Percentiles rank a stretch among this genome's conserved stretches.
These are phyloP conservation scores for Pelobates cultripes DNA, from an alignment of 2,797 vertebrate species.

Conservation along the genomic window DNA sequence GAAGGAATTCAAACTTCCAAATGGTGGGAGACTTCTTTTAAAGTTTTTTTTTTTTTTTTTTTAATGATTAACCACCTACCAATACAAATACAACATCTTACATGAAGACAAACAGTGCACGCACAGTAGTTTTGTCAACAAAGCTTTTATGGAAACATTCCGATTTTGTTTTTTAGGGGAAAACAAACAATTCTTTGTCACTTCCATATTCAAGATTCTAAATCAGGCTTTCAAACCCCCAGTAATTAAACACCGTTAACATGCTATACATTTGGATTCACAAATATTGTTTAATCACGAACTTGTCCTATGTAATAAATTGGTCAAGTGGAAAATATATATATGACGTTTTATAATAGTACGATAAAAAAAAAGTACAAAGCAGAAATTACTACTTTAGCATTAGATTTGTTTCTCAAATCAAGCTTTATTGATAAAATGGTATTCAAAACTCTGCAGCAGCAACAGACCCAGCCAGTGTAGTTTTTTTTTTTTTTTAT, in stretches of 20 bases:
- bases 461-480: slow-evolving; percentile 79
- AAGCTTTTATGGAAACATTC: slow-evolving; percentile 68
- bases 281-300: slow-evolving; percentile 76
- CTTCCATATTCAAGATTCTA: slow-evolving; percentile 65
- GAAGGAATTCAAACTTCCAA: slow-evolving; percentile 66
- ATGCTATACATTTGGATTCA: slow-evolving; percentile 76
- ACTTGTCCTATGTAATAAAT: slow-evolving; percentile 67
- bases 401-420: slow-evolving; percentile 78
- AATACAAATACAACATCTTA: slow-evolving; percentile 66
- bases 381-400: slow-evolving; percentile 74
- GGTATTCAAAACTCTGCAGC: slow-evolving; percentile 77
- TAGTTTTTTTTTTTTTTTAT: slow-evolving; percentile 59
- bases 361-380: slow-evolving; percentile 62
- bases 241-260: slow-evolving; percentile 75
- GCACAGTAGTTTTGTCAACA: slow-evolving; percentile 73
- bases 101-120: slow-evolving; percentile 68
- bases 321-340: slow-evolving; percentile 65
- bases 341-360: slow-evolving; percentile 63
- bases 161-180: slow-evolving; percentile 63
- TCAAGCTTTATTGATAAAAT: slow-evolving; percentile 86
- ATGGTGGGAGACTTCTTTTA: slow-evolving; percentile 65
- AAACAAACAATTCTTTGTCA: slow-evolving; percentile 64
- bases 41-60: background rate
- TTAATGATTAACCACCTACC: slow-evolving; percentile 61
- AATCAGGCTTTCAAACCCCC: slow-evolving; percentile 65